These are phyloP conservation scores for Scophthalmus maximus DNA, from an alignment of 2,113 vertebrate genomes.

Conservation along the genomic window DNA sequence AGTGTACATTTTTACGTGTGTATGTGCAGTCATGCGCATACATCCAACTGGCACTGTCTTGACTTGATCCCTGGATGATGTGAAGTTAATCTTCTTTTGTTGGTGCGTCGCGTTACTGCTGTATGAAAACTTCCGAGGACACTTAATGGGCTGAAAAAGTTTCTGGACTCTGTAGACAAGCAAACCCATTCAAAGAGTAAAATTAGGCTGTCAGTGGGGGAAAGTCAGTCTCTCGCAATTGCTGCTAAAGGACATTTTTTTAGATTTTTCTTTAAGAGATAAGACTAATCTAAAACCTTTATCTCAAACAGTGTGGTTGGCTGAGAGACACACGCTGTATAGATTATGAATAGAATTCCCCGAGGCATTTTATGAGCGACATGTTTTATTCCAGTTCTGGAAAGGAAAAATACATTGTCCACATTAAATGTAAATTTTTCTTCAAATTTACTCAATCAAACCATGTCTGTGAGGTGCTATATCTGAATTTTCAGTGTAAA, in stretches of 20 bases:
- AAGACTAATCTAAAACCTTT: slow-evolving; percentile 34
- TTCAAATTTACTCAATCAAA: no score
- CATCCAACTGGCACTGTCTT: no score
- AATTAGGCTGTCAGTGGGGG: background rate
- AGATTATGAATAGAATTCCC: slow-evolving; percentile 8
- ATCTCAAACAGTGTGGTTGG: slow-evolving; percentile 25
- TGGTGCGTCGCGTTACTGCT: background rate
- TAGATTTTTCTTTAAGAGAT: slow-evolving; percentile 11
- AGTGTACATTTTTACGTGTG: no score
- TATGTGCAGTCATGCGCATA: no score
- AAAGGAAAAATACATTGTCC: no score
- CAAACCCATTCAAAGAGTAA: background rate
- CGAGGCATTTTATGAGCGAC: background rate
- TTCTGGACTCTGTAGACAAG: background rate
- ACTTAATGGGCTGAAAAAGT: background rate
- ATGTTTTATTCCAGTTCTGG: slow-evolving; percentile 14
- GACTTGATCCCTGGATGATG: background rate
- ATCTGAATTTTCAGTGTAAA: no score
- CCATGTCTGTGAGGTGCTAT: no score
- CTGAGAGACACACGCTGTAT: slow-evolving; percentile 3
- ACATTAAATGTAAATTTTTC: no score
- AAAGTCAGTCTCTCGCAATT: slow-evolving; percentile 17
- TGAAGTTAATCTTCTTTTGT: background rate
- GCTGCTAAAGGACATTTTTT: background rate
- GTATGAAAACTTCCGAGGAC: background rate